A percentile compares a stretch with the other conserved stretches of the same genome.
phyloP scores from a whole-genome alignment of 2,113 vertebrate species.

The Petaurus breviceps region DNA sequence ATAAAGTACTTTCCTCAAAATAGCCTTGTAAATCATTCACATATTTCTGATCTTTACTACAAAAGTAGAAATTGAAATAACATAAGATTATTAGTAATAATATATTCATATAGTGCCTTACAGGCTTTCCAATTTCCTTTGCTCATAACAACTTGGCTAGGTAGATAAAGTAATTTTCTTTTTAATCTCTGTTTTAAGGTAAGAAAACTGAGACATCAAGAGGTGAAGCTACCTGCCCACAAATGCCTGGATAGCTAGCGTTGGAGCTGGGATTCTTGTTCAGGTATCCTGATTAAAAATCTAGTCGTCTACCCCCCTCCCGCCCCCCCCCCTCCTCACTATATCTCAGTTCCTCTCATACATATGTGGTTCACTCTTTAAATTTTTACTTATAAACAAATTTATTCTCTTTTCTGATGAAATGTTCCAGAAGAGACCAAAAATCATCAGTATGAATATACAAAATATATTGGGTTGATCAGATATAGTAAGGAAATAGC shows the following conservation, averaged over 20 bases:
- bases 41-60: not conserved
- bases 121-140: not conserved
- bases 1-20: not conserved
- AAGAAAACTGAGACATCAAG: not conserved
- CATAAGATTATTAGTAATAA: not conserved
- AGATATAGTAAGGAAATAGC: constrained; percentile 49
- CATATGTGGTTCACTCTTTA: not conserved
- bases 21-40: not conserved
- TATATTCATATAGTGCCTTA: not conserved
- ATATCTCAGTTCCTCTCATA: not conserved
- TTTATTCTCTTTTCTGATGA: constrained; percentile 42
- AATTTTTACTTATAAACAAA: constrained; percentile 35
- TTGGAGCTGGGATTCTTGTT: not conserved
- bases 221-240: not conserved
- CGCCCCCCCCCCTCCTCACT: not conserved
- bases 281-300: not conserved
- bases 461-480: constrained; percentile 13
- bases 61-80: not conserved
- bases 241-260: not conserved
- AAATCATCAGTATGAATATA: constrained; percentile 56
- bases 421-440: constrained; percentile 51
- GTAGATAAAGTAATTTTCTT: not conserved
- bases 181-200: not conserved
- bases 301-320: too few species aligned
- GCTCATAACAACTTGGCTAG: not conserved